Evolutionary conservation across 2,113 vertebrate genomes (phyloP), one percentile per base, ranked within the genome.

Genomic region (Macaca nemestrina): DNA sequence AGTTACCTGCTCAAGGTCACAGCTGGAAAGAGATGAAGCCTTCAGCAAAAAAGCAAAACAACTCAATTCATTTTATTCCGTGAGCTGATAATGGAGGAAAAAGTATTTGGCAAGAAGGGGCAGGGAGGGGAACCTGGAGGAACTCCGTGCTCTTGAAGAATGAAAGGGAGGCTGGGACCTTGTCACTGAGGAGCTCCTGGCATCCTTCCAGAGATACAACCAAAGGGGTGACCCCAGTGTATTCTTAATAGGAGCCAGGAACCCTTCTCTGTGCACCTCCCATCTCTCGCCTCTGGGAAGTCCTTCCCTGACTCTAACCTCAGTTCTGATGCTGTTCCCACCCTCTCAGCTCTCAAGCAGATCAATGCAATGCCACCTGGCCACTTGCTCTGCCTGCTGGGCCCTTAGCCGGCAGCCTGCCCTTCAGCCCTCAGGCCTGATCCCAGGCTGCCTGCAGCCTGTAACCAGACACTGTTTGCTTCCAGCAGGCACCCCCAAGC

Each of bases 401-500:
- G 40, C 68, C 38, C 2, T 0, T 59, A 72, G 81, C 48, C 86
- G 50, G 8, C 23, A 0, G 2, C 32, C 30, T 52, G 43, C 57
- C 78, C 83, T 25, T 85, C 59, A 20, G 61, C 68, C 43, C 9
- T n/a, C 0, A 1, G 68, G 50, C 64, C 8, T 1, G 48, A 52
- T 35, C 35, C 55, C 20, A 38, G 72, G 52, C 14, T 1, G 20
- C 48, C 35, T 35, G 43, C 93, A 87, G 79, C 68, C 25, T 23
- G 22, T 88, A 85, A 97, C 92, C 4, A 0, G 93, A 87, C 70
- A 8, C 76, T 8, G 4, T 92, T 94, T 95, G 35, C 35, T 93
- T 76, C 87, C 89, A 23, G 50, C 91, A 97, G 98, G 93, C 25
- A 40, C 13, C 40, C 55, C 25, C 0, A 30, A 32, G 81, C 76